Evolutionary conservation across 2,888 invertebrate species (phyloP), one percentile per base, ranked within the genome.

Genomic region (Drosophila antonietae): DNA sequence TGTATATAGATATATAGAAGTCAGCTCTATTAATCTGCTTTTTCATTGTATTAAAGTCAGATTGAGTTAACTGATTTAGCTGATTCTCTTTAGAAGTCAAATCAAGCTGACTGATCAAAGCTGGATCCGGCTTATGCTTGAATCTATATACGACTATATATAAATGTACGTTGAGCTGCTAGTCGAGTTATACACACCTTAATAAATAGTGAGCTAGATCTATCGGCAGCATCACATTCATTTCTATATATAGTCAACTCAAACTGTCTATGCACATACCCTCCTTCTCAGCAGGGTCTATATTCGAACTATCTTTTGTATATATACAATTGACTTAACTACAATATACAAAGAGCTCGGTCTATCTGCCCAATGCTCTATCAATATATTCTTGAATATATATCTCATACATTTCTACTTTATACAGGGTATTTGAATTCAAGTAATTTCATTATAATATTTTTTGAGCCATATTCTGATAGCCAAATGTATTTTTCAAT

Each of bases 401-500:
- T 23, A 14, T 6, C 1, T 15, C 6, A 39, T 23, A 28, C 15
- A 28, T 1, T 12, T 7, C 8, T 51, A 1, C 23, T 6, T 23
- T 15, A 10, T 41, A 18, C 9, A 37, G 28, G 28, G 20, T 49
- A 20, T 47, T 9, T 7, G 0, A 15, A n/a, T 20, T 28, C 2
- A 14, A 33, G 39, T 9, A 20, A 20, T 23, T 18, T 37, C 12
- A 12, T 14, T 20, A 51, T 18, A n/a, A 15, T 2, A 18, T 18
- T n/a, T 39, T 23, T 18, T 47, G 23, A 41, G 23, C 46, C 53
- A 47, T 47, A 31, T 47, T 12, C 12, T n/a, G 5, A 66, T 39
- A 46, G 44, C 18, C 37, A 53, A 75, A 80, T 75, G 57, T 33
- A 33, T 52, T 78, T 78, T 78, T 65, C 77, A 78, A 80, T 80